Percentiles rank a stretch among this genome's conserved stretches.
These are phyloP conservation scores for Liodrosophila aerea DNA, from an alignment of 2,888 invertebrate genomes.

Conservation along the genomic window DNA sequence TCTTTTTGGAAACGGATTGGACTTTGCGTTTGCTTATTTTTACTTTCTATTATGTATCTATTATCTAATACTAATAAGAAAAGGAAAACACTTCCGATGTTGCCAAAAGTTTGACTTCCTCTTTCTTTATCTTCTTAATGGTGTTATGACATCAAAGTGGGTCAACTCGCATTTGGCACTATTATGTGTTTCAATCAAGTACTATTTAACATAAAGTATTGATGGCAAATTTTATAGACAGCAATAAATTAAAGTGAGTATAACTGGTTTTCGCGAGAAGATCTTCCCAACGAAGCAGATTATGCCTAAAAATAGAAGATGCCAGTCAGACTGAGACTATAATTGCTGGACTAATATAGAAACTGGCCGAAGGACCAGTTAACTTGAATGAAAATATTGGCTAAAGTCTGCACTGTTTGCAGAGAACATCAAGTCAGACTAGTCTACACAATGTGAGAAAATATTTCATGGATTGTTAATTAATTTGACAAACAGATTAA, in stretches of 20 bases:
- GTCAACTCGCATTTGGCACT: too few relatives aligned
- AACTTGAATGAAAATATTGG: conserved; percentile 16
- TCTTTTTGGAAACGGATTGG: background rate
- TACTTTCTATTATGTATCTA: too few relatives aligned
- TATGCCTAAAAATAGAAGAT: conserved; percentile 18
- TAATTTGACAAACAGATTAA: too few relatives aligned
- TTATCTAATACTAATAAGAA: conserved; percentile 27
- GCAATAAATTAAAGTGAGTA: background rate
- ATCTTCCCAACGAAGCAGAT: conserved; percentile 12
- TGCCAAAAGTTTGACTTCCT: conserved; percentile 11
- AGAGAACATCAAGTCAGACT: too few relatives aligned
- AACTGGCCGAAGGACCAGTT: conserved; percentile 29
- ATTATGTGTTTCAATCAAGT: too few relatives aligned
- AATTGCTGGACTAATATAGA: conserved; percentile 18
- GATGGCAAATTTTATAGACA: background rate
- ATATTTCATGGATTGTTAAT: too few relatives aligned
- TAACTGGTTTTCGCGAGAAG: conserved; percentile 14
- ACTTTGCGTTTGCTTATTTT: conserved; percentile 4
- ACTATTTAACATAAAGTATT: too few relatives aligned
- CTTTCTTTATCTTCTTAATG: too few relatives aligned
- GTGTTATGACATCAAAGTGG: too few relatives aligned
- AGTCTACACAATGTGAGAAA: too few relatives aligned
- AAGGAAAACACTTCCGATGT: background rate
- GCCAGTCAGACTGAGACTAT: background rate
- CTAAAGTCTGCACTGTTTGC: too few relatives aligned